Evolutionary conservation across 2,797 vertebrate species (phyloP).

Genomic region (Mormyrus hasselquistii): DNA sequence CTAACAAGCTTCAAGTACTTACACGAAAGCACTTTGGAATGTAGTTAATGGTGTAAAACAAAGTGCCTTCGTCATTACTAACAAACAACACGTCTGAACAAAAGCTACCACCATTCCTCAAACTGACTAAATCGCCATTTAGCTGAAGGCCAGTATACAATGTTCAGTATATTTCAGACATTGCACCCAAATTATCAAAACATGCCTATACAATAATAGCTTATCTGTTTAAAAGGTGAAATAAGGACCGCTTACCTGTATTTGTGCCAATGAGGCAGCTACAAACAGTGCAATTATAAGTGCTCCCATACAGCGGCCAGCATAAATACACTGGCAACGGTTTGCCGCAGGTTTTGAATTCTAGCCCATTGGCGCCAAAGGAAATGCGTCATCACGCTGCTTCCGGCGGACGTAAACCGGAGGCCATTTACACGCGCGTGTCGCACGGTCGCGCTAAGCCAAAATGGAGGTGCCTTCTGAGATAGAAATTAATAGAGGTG

Average conservation of each 20-base stretch:
- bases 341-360: constrained; percentile 51
- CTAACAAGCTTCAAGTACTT: neutral
- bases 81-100: neutral
- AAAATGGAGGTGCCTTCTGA: constrained; percentile 5
- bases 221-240: neutral
- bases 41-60: neutral
- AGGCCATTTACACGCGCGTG: constrained; percentile 14
- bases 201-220: too few species aligned
- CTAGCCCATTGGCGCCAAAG: constrained; percentile 51
- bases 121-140: neutral
- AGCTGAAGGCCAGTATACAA: neutral
- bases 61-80: neutral
- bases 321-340: constrained; percentile 20
- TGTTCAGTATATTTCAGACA: neutral
- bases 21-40: neutral
- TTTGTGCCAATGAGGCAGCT: neutral
- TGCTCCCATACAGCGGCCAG: neutral
- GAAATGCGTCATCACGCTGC: constrained; percentile 10
- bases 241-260: neutral
- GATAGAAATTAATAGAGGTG: neutral
- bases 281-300: neutral
- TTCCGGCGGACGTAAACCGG: neutral
- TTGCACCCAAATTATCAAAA: neutral
- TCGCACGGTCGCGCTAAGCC: neutral
- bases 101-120: neutral